phyloP scores from a whole-genome alignment of 2,113 vertebrate genomes.

The Hemichromis elongatus region DNA sequence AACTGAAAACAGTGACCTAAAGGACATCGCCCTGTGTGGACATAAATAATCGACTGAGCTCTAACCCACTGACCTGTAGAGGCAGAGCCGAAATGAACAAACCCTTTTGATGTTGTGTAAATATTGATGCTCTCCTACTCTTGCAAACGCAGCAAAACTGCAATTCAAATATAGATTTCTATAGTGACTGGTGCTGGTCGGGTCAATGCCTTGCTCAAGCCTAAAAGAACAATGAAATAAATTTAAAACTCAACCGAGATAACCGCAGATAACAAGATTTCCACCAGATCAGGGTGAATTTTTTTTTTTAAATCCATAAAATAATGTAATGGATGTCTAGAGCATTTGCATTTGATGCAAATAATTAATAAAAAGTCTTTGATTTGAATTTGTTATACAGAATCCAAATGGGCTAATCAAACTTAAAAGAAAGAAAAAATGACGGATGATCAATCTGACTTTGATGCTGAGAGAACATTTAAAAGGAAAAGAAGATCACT shows the following conservation, averaged over 20 bases:
- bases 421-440: background rate
- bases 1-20: constrained; percentile 9
- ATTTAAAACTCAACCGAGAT: background rate
- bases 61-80: background rate
- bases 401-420: background rate
- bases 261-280: background rate
- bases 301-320: background rate
- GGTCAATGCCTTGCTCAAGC: background rate
- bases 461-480: background rate
- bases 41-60: constrained; percentile 20
- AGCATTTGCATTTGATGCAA: background rate
- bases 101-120: background rate
- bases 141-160: background rate
- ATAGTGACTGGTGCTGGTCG: background rate
- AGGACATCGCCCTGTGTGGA: constrained; percentile 38
- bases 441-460: background rate
- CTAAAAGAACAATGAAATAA: background rate
- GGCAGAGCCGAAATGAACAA: constrained; percentile 3
- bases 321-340: background rate
- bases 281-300: background rate
- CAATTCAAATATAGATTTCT: background rate
- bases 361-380: background rate
- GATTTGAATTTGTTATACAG: background rate
- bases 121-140: background rate
- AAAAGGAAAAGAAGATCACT: constrained; percentile 51